A percentile compares a stretch with the other conserved stretches of the same genome.
These are phyloP conservation scores for Cardiocondyla obscurior DNA, from an alignment of 1,140 invertebrate genomes.

Conservation along the genomic window DNA sequence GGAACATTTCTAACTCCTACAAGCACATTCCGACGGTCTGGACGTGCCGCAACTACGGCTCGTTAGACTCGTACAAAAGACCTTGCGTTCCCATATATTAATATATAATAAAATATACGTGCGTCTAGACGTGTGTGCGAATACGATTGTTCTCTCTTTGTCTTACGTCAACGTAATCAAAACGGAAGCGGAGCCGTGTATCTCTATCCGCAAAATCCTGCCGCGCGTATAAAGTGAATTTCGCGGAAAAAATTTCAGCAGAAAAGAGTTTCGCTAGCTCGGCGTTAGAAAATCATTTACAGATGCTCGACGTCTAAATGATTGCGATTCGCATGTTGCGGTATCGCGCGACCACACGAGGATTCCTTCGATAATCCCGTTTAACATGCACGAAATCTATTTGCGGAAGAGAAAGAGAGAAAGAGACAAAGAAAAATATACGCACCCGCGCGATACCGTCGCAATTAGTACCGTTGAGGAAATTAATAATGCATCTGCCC, in stretches of 20 bases:
- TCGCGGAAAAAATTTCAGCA: conserved; percentile 16
- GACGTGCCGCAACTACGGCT: not conserved
- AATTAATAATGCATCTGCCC: conserved; percentile 49
- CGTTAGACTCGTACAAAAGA: not conserved
- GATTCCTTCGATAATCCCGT: not conserved
- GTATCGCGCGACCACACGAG: no score
- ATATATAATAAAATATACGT: no score
- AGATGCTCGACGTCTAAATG: not conserved
- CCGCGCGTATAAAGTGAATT: not conserved
- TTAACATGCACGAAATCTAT: not conserved
- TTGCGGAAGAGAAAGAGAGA: conserved; percentile 14
- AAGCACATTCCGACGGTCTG: conserved; percentile 48
- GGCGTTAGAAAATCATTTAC: conserved; percentile 5
- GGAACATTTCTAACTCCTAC: conserved; percentile 61
- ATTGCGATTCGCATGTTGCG: not conserved
- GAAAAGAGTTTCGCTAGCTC: conserved; percentile 35
- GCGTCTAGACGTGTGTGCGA: no score
- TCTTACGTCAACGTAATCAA: conserved; percentile 42
- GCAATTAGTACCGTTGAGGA: conserved; percentile 43
- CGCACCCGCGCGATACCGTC: not conserved
- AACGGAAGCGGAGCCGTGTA: conserved; percentile 59
- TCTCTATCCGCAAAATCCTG: conserved; percentile 12
- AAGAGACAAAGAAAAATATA: not conserved
- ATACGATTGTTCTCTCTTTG: not conserved
- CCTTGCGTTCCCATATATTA: not conserved